Percentiles rank a stretch among this genome's conserved stretches.
Conservation (phyloP, 2,113 vertebrate species). For the Malurus alboscapulatus region DNA sequence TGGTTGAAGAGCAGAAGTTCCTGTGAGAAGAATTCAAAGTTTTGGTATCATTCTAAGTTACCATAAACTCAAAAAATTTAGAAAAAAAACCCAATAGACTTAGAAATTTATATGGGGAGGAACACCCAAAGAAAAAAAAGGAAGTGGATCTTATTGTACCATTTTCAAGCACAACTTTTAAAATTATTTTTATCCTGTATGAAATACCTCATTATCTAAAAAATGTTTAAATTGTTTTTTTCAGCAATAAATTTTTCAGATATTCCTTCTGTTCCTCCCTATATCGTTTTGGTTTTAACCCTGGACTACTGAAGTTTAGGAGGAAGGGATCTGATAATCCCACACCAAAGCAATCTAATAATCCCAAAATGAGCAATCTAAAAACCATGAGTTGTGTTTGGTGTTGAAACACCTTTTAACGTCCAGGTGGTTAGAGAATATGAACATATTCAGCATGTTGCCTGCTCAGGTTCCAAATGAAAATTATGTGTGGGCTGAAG, state of each 20-base stretch:
- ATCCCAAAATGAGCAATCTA: not conserved
- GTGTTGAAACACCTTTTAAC: not conserved
- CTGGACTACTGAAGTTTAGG: not conserved
- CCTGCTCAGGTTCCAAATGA: not conserved
- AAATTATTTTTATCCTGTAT: not conserved
- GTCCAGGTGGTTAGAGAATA: not conserved
- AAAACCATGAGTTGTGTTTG: not conserved
- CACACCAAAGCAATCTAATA: not conserved
- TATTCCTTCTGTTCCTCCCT: not conserved
- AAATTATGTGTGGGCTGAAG: not conserved
- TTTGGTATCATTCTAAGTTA: not conserved
- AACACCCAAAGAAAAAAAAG: not conserved
- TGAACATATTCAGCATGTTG: fast-evolving
- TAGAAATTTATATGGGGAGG: not conserved
- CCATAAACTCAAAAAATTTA: not conserved
- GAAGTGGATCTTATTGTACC: not conserved
- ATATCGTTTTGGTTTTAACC: not conserved
- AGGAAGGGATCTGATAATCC: not conserved
- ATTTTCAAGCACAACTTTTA: not conserved
- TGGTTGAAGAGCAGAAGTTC: not conserved
- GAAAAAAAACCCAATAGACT: fast-evolving
- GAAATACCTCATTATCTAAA: not conserved
- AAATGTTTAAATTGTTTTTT: not conserved
- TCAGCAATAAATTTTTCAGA: not conserved
- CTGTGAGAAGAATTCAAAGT: not conserved